Conservation (phyloP, 2,797 vertebrate species). For the Otus scops region DNA sequence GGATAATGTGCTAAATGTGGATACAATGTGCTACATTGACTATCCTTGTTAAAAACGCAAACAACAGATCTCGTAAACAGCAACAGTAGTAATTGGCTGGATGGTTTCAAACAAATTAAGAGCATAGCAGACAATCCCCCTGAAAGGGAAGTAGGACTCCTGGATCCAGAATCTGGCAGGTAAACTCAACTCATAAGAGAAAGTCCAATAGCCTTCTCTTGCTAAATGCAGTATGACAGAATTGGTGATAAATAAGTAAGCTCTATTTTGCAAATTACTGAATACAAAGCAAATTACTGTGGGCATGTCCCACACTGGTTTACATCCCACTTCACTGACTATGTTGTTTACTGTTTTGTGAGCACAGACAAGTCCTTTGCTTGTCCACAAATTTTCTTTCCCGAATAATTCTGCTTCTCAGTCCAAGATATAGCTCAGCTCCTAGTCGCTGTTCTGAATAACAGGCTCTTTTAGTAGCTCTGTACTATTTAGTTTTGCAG, state of each 20-base stretch:
- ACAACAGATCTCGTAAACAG: not conserved
- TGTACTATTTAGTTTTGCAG: not conserved
- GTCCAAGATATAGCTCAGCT: not conserved
- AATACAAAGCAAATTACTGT: not conserved
- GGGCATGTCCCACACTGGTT: not conserved
- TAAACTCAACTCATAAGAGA: not conserved
- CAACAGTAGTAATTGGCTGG: not conserved
- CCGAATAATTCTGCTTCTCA: slow-evolving; percentile 1
- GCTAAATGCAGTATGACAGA: slow-evolving; percentile 6
- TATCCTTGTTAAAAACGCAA: slow-evolving; percentile 10
- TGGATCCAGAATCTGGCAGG: not conserved
- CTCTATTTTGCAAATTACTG: slow-evolving; percentile 19
- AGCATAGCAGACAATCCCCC: not conserved
- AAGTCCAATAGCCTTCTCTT: slow-evolving; percentile 1
- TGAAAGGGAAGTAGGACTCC: not conserved
- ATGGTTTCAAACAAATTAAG: not conserved
- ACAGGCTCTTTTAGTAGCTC: not conserved
- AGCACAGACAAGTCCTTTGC: not conserved
- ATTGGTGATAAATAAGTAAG: slow-evolving; percentile 3
- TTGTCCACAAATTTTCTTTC: not conserved
- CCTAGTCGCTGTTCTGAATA: not conserved
- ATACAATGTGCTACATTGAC: not conserved
- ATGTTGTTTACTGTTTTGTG: slow-evolving; percentile 22
- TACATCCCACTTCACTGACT: slow-evolving; percentile 27
- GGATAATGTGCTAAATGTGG: not conserved